phyloP scores from a whole-genome alignment of 2,113 vertebrate species.

The Microtus richardsoni region DNA sequence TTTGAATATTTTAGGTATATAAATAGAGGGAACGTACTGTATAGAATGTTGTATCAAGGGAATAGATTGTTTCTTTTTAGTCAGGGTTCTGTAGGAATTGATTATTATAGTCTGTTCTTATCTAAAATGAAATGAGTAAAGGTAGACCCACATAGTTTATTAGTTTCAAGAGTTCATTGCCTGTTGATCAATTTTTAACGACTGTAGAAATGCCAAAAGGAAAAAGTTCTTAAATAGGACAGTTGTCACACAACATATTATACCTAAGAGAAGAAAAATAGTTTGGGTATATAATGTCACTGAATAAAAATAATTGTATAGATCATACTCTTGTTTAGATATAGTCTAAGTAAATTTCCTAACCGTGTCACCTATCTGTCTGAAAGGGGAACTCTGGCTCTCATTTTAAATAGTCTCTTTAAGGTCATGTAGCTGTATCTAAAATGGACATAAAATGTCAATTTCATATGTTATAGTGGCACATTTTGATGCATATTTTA shows the following conservation, averaged over 20 bases:
- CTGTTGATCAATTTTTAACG: neutral
- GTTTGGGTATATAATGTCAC: slow-evolving; percentile 71
- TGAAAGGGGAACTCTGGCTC: slow-evolving; percentile 64
- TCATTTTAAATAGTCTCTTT: slow-evolving; percentile 58
- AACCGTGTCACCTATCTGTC: slow-evolving; percentile 68
- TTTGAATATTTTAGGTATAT: neutral
- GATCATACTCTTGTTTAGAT: slow-evolving; percentile 79
- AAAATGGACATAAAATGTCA: slow-evolving; percentile 62
- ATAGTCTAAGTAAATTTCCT: slow-evolving; percentile 63
- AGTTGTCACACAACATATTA: slow-evolving; percentile 73
- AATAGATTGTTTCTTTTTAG: neutral
- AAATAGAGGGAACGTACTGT: neutral
- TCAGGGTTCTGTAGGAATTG: neutral
- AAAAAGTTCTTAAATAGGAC: slow-evolving; percentile 2
- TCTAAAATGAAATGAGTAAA: neutral
- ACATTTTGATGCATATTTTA: slow-evolving; percentile 27
- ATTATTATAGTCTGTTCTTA: neutral
- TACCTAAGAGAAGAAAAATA: slow-evolving; percentile 68
- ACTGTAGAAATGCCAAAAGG: neutral
- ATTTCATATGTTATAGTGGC: neutral
- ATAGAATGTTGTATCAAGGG: neutral
- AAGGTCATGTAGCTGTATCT: slow-evolving; percentile 52
- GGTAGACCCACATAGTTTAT: neutral
- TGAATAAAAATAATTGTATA: slow-evolving; percentile 82
- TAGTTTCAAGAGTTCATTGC: neutral